Percentiles rank a stretch among this genome's conserved stretches.
Evolutionary conservation across 2,888 invertebrate species (phyloP).

Genomic region (Drosophila ezoana): DNA sequence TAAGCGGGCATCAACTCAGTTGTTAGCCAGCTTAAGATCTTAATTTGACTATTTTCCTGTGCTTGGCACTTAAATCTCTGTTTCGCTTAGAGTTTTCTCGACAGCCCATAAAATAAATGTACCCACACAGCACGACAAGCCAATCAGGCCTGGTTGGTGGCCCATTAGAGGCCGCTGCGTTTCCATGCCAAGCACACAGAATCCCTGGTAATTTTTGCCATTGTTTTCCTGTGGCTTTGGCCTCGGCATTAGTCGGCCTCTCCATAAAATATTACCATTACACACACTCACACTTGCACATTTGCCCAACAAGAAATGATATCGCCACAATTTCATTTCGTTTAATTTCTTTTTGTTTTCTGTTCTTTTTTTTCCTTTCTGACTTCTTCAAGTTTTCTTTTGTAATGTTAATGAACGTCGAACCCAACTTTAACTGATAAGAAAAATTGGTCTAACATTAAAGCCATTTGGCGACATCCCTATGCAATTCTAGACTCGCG

Average conservation of each 20-base stretch:
- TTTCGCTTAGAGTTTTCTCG: slow-evolving; percentile 27
- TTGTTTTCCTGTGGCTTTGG: slow-evolving; percentile 29
- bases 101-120: slow-evolving; percentile 53
- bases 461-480: slow-evolving; percentile 17
- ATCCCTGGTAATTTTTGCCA: slow-evolving; percentile 41
- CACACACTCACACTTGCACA: slow-evolving; percentile 31
- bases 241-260: slow-evolving; percentile 34
- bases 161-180: slow-evolving; percentile 29
- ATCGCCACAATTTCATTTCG: slow-evolving; percentile 58
- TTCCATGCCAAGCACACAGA: slow-evolving; percentile 18
- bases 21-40: slow-evolving; percentile 48
- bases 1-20: slow-evolving; percentile 46
- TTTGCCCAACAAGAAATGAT: slow-evolving; percentile 49
- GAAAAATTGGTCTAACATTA: slow-evolving; percentile 15
- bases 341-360: slow-evolving; percentile 28
- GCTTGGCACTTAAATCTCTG: slow-evolving; percentile 29
- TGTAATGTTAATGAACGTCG: slow-evolving; percentile 53
- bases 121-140: slow-evolving; percentile 23
- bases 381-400: slow-evolving; percentile 18
- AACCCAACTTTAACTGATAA: slow-evolving; percentile 43
- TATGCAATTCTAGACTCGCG: slow-evolving; percentile 2
- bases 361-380: slow-evolving; percentile 32
- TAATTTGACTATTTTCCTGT: slow-evolving; percentile 40
- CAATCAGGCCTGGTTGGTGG: slow-evolving; percentile 42
- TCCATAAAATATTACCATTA: slow-evolving; percentile 55